Conservation (phyloP, 2,113 vertebrate species). For the Protomyctophum bolini region DNA sequence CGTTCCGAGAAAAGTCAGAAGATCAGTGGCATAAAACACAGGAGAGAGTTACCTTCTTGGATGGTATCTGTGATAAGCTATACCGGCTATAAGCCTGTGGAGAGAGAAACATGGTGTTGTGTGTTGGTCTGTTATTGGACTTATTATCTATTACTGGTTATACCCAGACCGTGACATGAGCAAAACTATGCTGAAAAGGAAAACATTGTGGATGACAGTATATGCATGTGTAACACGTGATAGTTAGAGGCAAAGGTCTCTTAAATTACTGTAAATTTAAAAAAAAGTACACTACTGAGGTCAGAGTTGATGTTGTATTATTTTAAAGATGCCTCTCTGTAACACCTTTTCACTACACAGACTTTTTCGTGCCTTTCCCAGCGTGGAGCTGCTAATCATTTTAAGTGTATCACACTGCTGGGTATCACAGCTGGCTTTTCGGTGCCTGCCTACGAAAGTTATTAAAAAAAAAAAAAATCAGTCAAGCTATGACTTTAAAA, state of each 20-base stretch:
- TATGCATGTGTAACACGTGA: neutral
- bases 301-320: neutral
- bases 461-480: neutral
- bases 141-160: neutral
- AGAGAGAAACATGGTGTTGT: slow-evolving; percentile 48
- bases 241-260: no score
- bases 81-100: slow-evolving; percentile 69
- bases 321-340: neutral
- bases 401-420: neutral
- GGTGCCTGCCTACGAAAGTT: neutral
- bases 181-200: neutral
- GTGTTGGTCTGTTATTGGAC: slow-evolving; percentile 20
- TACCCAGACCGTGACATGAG: neutral
- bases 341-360: neutral
- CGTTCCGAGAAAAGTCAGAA: slow-evolving; percentile 1
- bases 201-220: neutral
- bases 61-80: slow-evolving; percentile 78
- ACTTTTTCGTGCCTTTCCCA: neutral
- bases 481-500: neutral
- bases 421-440: neutral
- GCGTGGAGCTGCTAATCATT: neutral
- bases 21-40: slow-evolving; percentile 6
- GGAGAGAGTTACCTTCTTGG: slow-evolving; percentile 68
- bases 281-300: no score
- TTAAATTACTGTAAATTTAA: no score